A percentile compares a stretch with the other conserved stretches of the same genome.
Conservation (phyloP, 2,797 vertebrate species). For the Lycodopsis pacificus region DNA sequence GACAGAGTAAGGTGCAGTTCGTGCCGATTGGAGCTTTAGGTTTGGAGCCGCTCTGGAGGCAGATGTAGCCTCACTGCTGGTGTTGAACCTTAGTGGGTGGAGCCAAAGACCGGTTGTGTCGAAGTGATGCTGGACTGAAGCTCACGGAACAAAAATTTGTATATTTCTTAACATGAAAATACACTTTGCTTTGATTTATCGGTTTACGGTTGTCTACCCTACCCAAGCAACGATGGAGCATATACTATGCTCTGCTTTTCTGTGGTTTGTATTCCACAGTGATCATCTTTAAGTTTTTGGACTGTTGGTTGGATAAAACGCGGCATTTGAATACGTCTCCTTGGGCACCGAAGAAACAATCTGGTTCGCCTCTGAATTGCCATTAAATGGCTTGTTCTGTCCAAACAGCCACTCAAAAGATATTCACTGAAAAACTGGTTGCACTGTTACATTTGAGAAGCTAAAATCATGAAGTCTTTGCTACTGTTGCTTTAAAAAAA, state of each 20-base stretch:
- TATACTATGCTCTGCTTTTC: neutral
- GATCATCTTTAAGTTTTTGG: neutral
- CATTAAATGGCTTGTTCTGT: neutral
- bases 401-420: neutral
- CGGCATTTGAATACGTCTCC: neutral
- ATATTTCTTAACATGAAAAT: too few relatives aligned
- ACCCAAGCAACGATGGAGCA: neutral
- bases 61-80: conserved; percentile 2
- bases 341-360: neutral
- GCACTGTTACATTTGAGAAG: neutral
- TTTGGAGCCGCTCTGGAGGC: conserved; percentile 47
- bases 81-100: neutral
- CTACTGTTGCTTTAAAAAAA: neutral
- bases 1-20: conserved; percentile 59
- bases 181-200: neutral
- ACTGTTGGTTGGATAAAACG: neutral
- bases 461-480: neutral
- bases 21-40: conserved; percentile 64
- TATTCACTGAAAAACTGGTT: neutral
- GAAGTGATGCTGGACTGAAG: conserved; percentile 7
- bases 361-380: neutral
- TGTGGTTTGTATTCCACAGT: neutral
- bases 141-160: neutral
- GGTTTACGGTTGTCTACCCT: neutral
- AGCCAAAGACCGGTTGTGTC: conserved; percentile 7